These are phyloP conservation scores for Thereva unica DNA, from an alignment of 2,888 invertebrate species.

Conservation along the genomic window DNA sequence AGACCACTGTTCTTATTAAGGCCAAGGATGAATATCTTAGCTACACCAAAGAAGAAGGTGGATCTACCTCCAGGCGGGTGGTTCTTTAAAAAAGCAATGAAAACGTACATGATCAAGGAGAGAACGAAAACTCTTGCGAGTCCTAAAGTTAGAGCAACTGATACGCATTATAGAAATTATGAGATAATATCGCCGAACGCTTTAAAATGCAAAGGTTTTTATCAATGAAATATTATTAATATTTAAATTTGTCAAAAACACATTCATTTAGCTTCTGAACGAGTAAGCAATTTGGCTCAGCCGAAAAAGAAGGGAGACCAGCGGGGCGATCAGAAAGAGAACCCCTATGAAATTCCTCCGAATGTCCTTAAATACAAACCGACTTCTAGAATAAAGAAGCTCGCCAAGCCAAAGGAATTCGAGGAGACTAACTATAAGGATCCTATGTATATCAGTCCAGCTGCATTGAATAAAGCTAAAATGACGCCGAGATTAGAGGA, in stretches of 20 bases:
- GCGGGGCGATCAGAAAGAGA: slow-evolving; percentile 58
- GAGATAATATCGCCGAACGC: slow-evolving; percentile 42
- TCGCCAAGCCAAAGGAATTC: slow-evolving; percentile 60
- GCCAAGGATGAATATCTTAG: not conserved
- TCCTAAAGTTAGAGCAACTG: slow-evolving; percentile 44
- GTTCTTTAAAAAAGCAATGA: slow-evolving; percentile 1
- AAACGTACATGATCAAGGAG: slow-evolving; percentile 45
- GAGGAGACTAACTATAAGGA: slow-evolving; percentile 44
- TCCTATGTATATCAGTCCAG: too few species aligned
- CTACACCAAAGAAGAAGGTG: not conserved
- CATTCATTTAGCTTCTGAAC: slow-evolving; percentile 6
- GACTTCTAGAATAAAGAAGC: slow-evolving; percentile 56
- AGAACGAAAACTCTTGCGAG: slow-evolving; percentile 55
- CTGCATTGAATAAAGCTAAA: too few species aligned
- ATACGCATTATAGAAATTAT: slow-evolving; percentile 34
- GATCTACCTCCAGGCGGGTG: not conserved
- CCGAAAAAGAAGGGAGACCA: slow-evolving; percentile 45
- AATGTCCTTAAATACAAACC: slow-evolving; percentile 61
- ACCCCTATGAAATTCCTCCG: slow-evolving; percentile 59
- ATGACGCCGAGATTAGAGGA: too few species aligned
- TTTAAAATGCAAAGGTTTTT: slow-evolving; percentile 13
- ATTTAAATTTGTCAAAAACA: not conserved
- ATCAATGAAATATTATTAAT: not conserved
- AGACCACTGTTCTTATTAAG: slow-evolving; percentile 8
- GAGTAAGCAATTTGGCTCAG: not conserved